These are phyloP conservation scores for Plumapathes pennacea DNA, from an alignment of 92 coral and sea anemone species.

Conservation along the genomic window DNA sequence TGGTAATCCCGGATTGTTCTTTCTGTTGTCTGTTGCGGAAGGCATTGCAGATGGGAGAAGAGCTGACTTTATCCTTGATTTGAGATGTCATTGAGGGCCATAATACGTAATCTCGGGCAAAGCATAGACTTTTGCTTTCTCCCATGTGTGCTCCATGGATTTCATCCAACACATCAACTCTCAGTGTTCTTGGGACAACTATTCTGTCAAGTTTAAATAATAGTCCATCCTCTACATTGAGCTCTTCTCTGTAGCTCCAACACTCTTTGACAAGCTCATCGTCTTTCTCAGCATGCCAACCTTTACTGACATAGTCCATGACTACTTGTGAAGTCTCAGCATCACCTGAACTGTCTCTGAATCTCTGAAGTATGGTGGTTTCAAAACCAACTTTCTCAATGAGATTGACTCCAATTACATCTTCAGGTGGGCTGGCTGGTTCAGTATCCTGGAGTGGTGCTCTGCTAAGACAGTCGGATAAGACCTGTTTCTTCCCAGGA, in stretches of 20 bases:
- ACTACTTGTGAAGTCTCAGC: conserved; percentile 34
- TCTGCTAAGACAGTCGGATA: conserved; percentile 49
- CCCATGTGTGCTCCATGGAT: conserved; percentile 53
- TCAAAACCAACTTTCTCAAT: conserved; percentile 8
- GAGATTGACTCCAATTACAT: conserved; percentile 24
- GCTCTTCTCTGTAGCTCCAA: conserved; percentile 38
- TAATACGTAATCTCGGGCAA: too few species aligned
- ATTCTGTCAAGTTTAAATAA: conserved; percentile 34
- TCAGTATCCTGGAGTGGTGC: conserved; percentile 20
- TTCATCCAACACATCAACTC: conserved; percentile 12
- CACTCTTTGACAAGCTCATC: conserved; percentile 42
- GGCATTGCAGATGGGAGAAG: conserved; percentile 12
- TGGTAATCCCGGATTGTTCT: conserved; percentile 39
- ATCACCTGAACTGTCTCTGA: conserved; percentile 4
- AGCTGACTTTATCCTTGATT: conserved; percentile 10
- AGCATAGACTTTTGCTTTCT: conserved; percentile 40
- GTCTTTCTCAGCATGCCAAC: conserved; percentile 24
- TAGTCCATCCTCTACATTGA: conserved; percentile 46
- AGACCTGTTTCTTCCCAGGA: conserved; percentile 40
- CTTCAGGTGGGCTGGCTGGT: conserved; percentile 14
- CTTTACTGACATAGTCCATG: conserved; percentile 30
- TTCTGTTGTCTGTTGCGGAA: conserved; percentile 8
- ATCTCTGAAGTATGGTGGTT: conserved; percentile 1
- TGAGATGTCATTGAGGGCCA: too few species aligned
- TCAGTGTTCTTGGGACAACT: conserved; percentile 26